Conservation (phyloP, 2,888 invertebrate genomes). For the Anaspis maculata region DNA sequence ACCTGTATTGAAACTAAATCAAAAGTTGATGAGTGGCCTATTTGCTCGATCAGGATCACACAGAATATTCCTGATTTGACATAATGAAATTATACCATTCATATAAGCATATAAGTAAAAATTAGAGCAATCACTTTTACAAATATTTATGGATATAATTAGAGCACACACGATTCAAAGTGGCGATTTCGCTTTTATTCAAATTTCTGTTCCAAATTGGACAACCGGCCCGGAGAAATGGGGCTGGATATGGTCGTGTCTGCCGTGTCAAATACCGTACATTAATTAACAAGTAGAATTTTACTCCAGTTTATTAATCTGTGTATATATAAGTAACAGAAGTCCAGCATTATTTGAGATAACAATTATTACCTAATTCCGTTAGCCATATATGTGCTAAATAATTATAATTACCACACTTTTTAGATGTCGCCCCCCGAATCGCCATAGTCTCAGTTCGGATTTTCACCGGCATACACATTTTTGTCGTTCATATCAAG, state of each 20-base stretch:
- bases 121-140: too few species aligned
- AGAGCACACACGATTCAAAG: too few species aligned
- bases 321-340: slow-evolving; percentile 31
- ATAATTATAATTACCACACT: slow-evolving; percentile 28
- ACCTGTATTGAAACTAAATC: too few species aligned
- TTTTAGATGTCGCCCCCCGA: slow-evolving; percentile 8
- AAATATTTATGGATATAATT: too few species aligned
- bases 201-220: slow-evolving; percentile 2
- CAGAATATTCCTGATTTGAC: too few species aligned
- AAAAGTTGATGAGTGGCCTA: too few species aligned
- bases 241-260: background rate
- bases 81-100: too few species aligned
- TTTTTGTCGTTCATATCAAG: slow-evolving; percentile 4
- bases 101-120: too few species aligned
- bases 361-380: slow-evolving; percentile 33
- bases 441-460: slow-evolving; percentile 17
- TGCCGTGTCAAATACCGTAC: slow-evolving; percentile 17
- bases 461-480: slow-evolving; percentile 17
- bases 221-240: background rate
- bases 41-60: too few species aligned
- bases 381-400: slow-evolving; percentile 35
- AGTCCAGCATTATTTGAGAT: slow-evolving; percentile 29
- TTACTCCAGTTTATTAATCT: slow-evolving; percentile 22
- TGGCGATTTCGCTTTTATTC: slow-evolving; percentile 13
- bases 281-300: slow-evolving; percentile 18